Evolutionary conservation across 1,140 invertebrate genomes (phyloP), one percentile per base, ranked within the genome.

Genomic region (Drosophila dunni): DNA sequence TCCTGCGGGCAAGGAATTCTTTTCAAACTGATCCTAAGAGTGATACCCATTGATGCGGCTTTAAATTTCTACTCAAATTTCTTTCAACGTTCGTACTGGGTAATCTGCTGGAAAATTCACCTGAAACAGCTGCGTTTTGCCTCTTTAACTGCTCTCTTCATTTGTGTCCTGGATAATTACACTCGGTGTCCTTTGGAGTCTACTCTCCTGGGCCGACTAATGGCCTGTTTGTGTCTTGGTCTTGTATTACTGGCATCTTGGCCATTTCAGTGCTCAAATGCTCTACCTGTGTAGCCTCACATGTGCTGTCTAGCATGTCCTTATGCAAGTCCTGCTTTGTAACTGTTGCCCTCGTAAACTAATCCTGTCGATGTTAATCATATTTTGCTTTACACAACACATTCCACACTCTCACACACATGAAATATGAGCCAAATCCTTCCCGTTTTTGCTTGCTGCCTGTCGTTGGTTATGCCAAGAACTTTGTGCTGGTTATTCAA

Each of bases 401-500:
- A 34, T 45, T 29, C 20, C 20, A 56, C 48, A 48, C 11, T 20
- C 17, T 20, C 17, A 20, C 15, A 24, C 24, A 29, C 24, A 20
- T 36, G 56, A 42, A 58, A 42, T 38, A 38, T 53, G 60, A 70
- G 40, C n/a, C 24, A n/a, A 44, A 13, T 6, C 17, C 54, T 11
- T 42, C 40, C 53, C 53, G 3, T 15, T n/a, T n/a, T 6, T 3
- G 1, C n/a, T n/a, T 13, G 9, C 48, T 5, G 9, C 24, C 33
- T 24, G 24, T 36, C 11, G 33, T 36, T 8, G 15, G 50, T 53
- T 53, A 56, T 36, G 29, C 33, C 36, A 51, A 42, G 34, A 65
- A 57, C 74, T 38, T n/a, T 38, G 29, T 7, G 33, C 24, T 42
- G 50, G 75, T 75, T 80, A 85, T 63, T 74, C 78, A 84, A 85